These are phyloP conservation scores for Galagoides demidoff DNA, from an alignment of 2,797 vertebrate species.

Conservation along the genomic window DNA sequence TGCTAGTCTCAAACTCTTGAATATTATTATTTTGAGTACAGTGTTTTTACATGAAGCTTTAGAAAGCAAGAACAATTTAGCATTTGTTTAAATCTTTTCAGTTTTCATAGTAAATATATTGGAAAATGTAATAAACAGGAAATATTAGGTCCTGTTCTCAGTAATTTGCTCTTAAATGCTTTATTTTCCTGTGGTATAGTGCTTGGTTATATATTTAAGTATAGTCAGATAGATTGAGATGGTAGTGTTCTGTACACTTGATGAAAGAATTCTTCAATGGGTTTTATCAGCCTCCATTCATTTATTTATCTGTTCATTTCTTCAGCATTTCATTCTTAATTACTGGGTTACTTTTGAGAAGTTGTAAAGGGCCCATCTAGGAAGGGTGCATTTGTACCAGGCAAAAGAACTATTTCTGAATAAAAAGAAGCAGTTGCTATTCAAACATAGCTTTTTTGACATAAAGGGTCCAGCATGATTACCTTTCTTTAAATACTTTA, in stretches of 20 bases:
- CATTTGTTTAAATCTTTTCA: background rate
- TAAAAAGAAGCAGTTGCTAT: background rate
- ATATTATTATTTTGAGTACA: background rate
- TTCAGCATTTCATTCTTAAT: background rate
- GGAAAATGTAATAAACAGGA: background rate
- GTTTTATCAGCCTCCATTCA: background rate
- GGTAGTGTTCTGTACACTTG: background rate
- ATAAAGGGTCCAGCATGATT: background rate
- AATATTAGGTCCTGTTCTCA: background rate
- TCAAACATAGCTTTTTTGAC: background rate
- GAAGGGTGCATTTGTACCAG: background rate
- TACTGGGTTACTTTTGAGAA: background rate
- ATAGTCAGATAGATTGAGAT: background rate
- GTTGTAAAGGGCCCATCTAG: background rate
- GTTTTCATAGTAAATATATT: background rate
- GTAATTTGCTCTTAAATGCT: background rate
- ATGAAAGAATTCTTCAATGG: background rate
- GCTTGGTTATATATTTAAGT: background rate
- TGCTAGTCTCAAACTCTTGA: background rate
- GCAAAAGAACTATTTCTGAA: background rate
- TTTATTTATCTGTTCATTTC: background rate
- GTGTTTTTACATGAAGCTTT: background rate
- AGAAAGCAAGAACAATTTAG: background rate
- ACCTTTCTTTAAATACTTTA: background rate
- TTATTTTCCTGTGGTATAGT: background rate